Conservation (phyloP, 2,888 invertebrate genomes). For the Nomada ferruginata region DNA sequence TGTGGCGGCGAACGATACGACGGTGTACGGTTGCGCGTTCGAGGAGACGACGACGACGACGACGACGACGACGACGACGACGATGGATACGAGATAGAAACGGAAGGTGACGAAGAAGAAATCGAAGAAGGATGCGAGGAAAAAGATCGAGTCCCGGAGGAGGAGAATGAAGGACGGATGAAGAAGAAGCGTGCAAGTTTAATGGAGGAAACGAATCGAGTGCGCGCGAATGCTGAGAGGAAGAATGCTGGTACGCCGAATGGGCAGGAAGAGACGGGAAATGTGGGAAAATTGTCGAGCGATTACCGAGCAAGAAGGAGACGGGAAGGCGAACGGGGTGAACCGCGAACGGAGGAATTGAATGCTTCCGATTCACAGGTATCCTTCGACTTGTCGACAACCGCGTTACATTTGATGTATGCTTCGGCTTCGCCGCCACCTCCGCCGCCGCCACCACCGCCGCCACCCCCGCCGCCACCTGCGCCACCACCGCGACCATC, state of each 20-base stretch:
- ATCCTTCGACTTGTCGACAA: neutral
- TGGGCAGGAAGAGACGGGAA: neutral
- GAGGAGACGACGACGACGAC: conserved; percentile 65
- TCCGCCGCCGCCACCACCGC: neutral
- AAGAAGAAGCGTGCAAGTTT: conserved; percentile 1
- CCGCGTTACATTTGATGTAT: neutral
- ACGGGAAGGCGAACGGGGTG: neutral
- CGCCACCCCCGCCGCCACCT: conserved; percentile 36
- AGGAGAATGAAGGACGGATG: conserved; percentile 25
- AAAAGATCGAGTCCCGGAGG: conserved; percentile 29
- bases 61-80: conserved; percentile 26
- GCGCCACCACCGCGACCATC: neutral
- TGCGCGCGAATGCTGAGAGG: conserved; percentile 35
- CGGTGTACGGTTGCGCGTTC: conserved; percentile 70
- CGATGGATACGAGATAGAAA: conserved; percentile 64
- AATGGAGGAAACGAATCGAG: neutral
- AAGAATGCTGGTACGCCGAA: conserved; percentile 19
- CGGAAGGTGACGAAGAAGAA: conserved; percentile 67
- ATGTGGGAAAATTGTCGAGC: neutral
- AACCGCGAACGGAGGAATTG: neutral
- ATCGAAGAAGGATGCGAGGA: conserved; percentile 52
- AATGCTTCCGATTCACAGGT: neutral
- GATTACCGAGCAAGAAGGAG: neutral
- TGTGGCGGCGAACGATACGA: conserved; percentile 38
- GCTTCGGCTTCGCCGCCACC: conserved; percentile 10